Conservation (phyloP, 2,888 invertebrate genomes). For the Apodemia duryi region DNA sequence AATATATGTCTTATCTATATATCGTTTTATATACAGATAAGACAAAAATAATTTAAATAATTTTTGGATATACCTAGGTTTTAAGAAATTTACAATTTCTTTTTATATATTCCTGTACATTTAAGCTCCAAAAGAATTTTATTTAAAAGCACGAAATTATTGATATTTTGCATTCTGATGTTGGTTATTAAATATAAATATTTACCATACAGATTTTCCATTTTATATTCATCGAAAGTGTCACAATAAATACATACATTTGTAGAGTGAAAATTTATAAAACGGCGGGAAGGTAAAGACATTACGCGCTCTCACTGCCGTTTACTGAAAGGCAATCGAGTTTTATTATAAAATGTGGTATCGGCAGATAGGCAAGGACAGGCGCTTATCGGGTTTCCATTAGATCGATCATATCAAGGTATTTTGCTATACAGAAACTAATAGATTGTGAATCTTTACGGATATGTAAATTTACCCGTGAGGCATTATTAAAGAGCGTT, state of each 20-base stretch:
- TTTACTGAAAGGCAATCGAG: conserved; percentile 25
- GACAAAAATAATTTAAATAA: too few relatives aligned
- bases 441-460: neutral
- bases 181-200: neutral
- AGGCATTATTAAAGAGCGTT: too few relatives aligned
- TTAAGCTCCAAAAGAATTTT: too few relatives aligned
- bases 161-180: too few relatives aligned
- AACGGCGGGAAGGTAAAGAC: neutral
- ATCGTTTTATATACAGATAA: too few relatives aligned
- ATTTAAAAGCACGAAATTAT: too few relatives aligned
- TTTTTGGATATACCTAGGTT: too few relatives aligned
- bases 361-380: conserved; percentile 22
- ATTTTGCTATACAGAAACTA: neutral
- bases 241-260: conserved; percentile 9
- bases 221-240: neutral
- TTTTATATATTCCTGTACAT: too few relatives aligned
- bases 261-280: conserved; percentile 6
- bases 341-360: conserved; percentile 29
- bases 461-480: neutral
- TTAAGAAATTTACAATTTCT: too few relatives aligned
- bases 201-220: neutral
- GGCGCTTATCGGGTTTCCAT: conserved; percentile 30
- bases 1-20: too few relatives aligned
- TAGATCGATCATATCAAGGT: conserved; percentile 22
- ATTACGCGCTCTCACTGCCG: conserved; percentile 13